Evolutionary conservation across 2,113 vertebrate species (phyloP).

Genomic region (Ailurus styani): DNA sequence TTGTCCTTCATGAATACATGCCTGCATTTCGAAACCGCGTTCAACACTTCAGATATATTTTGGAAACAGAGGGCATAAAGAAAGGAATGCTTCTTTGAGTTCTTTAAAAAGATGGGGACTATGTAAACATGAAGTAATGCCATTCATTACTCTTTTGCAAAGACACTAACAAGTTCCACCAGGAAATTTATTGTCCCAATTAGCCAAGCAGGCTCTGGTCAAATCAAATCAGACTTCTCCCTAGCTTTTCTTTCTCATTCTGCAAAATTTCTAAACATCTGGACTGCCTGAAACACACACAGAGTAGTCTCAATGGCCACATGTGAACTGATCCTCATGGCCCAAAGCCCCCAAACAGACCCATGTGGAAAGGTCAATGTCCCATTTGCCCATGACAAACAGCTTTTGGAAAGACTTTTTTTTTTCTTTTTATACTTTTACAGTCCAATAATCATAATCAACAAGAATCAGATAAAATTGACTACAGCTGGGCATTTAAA

Average conservation of each 20-base stretch:
- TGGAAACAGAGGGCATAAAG: neutral
- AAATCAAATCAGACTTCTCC: neutral
- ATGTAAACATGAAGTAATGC: neutral
- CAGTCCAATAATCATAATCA: constrained; percentile 29
- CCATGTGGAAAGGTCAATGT: neutral
- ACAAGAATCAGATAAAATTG: constrained; percentile 41
- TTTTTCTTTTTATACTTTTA: neutral
- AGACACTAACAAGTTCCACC: neutral
- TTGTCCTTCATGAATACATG: neutral
- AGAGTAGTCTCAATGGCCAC: neutral
- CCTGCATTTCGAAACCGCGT: neutral
- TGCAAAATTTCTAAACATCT: neutral
- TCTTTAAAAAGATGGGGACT: neutral
- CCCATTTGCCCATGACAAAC: neutral
- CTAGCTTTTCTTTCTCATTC: neutral
- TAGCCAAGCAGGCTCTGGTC: neutral
- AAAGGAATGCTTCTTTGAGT: neutral
- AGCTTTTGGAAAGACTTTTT: neutral
- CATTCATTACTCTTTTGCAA: neutral
- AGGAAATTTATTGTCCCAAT: neutral
- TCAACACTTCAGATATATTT: neutral
- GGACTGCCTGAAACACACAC: neutral
- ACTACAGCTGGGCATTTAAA: constrained; percentile 31
- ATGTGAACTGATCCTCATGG: neutral
- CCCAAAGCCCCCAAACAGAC: neutral